A percentile compares a stretch with the other conserved stretches of the same genome.
phyloP scores from a whole-genome alignment of 2,113 vertebrate genomes.

The Halcyon malimbica region DNA sequence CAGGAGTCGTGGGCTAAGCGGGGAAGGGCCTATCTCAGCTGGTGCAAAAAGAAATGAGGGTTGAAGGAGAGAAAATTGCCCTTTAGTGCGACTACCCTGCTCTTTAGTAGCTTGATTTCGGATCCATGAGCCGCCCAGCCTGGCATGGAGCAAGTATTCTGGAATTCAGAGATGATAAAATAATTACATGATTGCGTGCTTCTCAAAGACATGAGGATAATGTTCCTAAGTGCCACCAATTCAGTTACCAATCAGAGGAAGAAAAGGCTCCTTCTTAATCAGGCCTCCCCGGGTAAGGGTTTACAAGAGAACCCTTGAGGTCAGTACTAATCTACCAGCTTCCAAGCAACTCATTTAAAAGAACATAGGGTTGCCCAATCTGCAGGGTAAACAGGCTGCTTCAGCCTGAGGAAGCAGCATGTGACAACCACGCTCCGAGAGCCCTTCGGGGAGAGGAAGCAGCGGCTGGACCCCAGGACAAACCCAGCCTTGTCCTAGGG shows the following conservation, averaged over 20 bases:
- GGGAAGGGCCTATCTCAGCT: background rate
- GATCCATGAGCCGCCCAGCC: background rate
- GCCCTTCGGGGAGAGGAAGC: background rate
- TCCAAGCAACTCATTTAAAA: background rate
- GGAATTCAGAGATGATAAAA: background rate
- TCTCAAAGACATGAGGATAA: background rate
- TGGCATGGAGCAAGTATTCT: background rate
- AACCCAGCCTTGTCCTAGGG: background rate
- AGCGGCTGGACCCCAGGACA: accelerated
- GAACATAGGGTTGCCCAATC: background rate
- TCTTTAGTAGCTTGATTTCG: background rate
- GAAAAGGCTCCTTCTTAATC: slow-evolving; percentile 1
- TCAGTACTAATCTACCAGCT: background rate
- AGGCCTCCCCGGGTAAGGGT: background rate
- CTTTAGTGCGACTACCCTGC: background rate
- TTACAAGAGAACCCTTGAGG: background rate
- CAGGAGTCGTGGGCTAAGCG: accelerated
- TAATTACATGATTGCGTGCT: background rate
- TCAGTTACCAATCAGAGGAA: background rate
- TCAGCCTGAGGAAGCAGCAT: background rate
- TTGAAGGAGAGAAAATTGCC: background rate
- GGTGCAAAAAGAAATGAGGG: background rate
- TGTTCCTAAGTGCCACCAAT: background rate
- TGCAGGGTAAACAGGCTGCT: background rate
- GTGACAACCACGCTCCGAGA: background rate